These are phyloP conservation scores for Mola mola DNA, from an alignment of 2,113 vertebrate genomes.

Conservation along the genomic window DNA sequence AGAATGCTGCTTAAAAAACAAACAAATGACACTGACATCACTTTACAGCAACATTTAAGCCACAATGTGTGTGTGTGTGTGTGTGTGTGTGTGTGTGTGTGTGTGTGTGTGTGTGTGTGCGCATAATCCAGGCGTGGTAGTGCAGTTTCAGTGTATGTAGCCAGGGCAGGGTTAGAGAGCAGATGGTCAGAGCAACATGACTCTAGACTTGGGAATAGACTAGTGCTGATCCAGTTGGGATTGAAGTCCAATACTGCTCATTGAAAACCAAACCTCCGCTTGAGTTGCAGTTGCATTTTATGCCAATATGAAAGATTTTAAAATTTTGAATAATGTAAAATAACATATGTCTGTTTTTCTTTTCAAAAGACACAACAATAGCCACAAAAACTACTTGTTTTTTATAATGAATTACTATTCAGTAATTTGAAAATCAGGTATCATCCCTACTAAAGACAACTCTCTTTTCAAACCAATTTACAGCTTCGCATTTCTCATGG, in stretches of 20 bases:
- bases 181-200: constrained; percentile 65
- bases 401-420: too few relatives aligned
- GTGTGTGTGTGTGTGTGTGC: background rate
- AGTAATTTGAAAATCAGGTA: too few relatives aligned
- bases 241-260: constrained; percentile 21
- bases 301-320: too few relatives aligned
- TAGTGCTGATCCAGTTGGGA: constrained; percentile 9
- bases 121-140: constrained; percentile 61
- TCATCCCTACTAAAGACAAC: too few relatives aligned
- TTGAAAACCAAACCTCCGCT: constrained; percentile 10
- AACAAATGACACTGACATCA: constrained; percentile 29
- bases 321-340: background rate
- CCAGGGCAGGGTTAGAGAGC: constrained; percentile 44
- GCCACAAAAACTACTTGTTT: too few relatives aligned
- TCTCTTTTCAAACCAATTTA: too few relatives aligned
- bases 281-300: too few relatives aligned
- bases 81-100: constrained; percentile 1
- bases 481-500: too few relatives aligned
- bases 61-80: constrained; percentile 5
- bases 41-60: constrained; percentile 39
- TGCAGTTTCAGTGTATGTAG: constrained; percentile 33
- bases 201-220: constrained; percentile 36
- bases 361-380: too few relatives aligned
- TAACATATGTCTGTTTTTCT: background rate
- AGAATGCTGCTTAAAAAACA: constrained; percentile 3